A percentile compares a stretch with the other conserved stretches of the same genome.
Evolutionary conservation across 2,888 invertebrate species (phyloP).

Genomic region (Microdon myrmicae): DNA sequence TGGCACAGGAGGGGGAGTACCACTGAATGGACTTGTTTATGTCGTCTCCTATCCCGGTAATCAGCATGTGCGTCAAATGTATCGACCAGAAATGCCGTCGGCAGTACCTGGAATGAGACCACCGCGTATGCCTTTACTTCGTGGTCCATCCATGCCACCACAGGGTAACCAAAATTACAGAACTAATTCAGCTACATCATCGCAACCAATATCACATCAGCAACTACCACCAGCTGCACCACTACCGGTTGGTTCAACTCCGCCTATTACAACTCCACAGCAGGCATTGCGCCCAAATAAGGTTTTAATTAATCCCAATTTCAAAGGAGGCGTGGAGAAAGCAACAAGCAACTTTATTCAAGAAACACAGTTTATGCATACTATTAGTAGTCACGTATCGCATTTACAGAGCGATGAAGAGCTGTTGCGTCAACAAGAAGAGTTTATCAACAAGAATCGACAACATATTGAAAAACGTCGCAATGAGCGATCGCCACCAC

Average conservation of each 20-base stretch:
- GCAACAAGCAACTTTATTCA: slow-evolving; percentile 67
- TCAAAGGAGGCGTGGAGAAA: slow-evolving; percentile 67
- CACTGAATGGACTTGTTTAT: slow-evolving; percentile 45
- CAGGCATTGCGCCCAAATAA: slow-evolving; percentile 57
- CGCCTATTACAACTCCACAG: slow-evolving; percentile 31
- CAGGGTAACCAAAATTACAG: slow-evolving; percentile 54
- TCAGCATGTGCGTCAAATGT: slow-evolving; percentile 54
- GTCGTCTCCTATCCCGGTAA: slow-evolving; percentile 54
- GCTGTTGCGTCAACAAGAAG: slow-evolving; percentile 65
- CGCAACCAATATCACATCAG: slow-evolving; percentile 53
- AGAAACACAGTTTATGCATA: slow-evolving; percentile 66
- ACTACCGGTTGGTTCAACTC: slow-evolving; percentile 31
- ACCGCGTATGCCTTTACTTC: slow-evolving; percentile 70
- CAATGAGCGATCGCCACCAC: slow-evolving; percentile 62
- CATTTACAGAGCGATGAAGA: slow-evolving; percentile 64
- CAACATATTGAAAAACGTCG: slow-evolving; percentile 66
- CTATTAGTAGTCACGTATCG: slow-evolving; percentile 59
- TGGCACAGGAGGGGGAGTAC: slow-evolving; percentile 46
- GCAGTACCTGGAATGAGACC: slow-evolving; percentile 56
- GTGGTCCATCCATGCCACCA: slow-evolving; percentile 64
- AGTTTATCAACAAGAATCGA: slow-evolving; percentile 66
- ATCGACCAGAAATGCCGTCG: slow-evolving; percentile 55
- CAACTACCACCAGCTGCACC: slow-evolving; percentile 46
- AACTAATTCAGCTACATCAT: slow-evolving; percentile 56
- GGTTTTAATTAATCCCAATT: slow-evolving; percentile 67